Evolutionary conservation across 2,113 vertebrate species (phyloP), one percentile per base, ranked within the genome.

Genomic region (Ageneiosus marmoratus): DNA sequence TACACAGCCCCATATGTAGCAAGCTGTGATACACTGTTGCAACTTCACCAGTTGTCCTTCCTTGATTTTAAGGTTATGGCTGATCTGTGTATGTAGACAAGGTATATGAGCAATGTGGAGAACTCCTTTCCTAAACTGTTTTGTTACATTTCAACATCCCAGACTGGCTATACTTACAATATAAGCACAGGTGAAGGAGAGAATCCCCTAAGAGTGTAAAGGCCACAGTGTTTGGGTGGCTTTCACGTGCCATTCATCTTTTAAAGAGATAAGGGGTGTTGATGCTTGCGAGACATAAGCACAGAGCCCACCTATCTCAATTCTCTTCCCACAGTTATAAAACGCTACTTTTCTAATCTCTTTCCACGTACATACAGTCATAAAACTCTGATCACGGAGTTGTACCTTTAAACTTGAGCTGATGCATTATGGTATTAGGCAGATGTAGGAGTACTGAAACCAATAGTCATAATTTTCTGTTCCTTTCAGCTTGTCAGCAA

Each of bases 351-450:
- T 37, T n/a, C 51, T 37, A 48, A 84, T 87, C 87, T 85, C 81
- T 84, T 79, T 70, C 74, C 24, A 82, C 82, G 79, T 81, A 74
- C 80, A 16, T 53, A 63, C 53, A 74, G 73, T 86, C 85, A 79
- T 89, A 87, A 92, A 82, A 83, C 58, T 24, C 29, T 90, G 87
- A 92, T 87, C 82, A 87, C 91, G 72, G 81, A 77, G 58, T 62
- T 60, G 74, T 65, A 84, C 84, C 41, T 78, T 48, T 88, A 63
- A 81, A 65, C 81, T 37, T 34, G 48, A 76, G 65, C 60, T 65
- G 85, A 78, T 84, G 86, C 84, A 86, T 89, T 85, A 89, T 84
- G 85, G 73, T 67, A 41, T 51, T 84, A 88, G 88, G 88, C 87
- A 89, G 87, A 89, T 91, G 84, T 86, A 76, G 84, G 81, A 79